phyloP scores from a whole-genome alignment of 2,888 invertebrate genomes.

The Acronicta leporina region DNA sequence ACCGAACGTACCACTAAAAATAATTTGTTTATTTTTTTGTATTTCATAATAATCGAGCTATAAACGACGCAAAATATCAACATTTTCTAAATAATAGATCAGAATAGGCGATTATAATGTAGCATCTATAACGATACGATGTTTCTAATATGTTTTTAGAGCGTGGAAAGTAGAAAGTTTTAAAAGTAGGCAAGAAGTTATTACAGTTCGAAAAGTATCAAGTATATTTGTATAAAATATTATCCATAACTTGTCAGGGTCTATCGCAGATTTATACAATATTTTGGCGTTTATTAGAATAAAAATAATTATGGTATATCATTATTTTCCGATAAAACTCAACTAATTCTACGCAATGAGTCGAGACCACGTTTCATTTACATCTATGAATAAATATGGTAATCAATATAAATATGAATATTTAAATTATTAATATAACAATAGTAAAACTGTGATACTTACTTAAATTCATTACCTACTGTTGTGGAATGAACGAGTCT shows the following conservation, averaged over 20 bases:
- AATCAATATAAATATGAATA: background rate
- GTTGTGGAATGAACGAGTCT: slow-evolving; percentile 72
- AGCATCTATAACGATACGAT: slow-evolving; percentile 81
- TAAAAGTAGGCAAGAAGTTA: slow-evolving; percentile 82
- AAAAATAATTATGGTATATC: too few relatives aligned
- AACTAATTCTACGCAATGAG: background rate
- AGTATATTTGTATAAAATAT: slow-evolving; percentile 64
- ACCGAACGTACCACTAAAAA: slow-evolving; percentile 1
- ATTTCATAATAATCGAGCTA: too few relatives aligned
- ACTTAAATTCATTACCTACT: slow-evolving; percentile 59
- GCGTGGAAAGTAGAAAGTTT: slow-evolving; percentile 89
- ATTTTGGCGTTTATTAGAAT: too few relatives aligned
- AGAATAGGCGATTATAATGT: slow-evolving; percentile 73
- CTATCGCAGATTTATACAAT: too few relatives aligned
- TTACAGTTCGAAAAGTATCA: slow-evolving; percentile 78
- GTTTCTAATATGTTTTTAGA: slow-evolving; percentile 87
- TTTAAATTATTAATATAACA: slow-evolving; percentile 12
- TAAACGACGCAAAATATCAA: too few relatives aligned
- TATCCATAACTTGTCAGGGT: slow-evolving; percentile 44
- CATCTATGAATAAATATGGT: background rate
- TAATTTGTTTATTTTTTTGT: too few relatives aligned
- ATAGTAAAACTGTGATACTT: slow-evolving; percentile 43
- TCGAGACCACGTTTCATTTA: too few relatives aligned
- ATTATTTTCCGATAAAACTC: background rate
- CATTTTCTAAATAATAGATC: slow-evolving; percentile 62